phyloP scores from a whole-genome alignment of 2,797 vertebrate genomes.

The Phyllotis vaccarum region DNA sequence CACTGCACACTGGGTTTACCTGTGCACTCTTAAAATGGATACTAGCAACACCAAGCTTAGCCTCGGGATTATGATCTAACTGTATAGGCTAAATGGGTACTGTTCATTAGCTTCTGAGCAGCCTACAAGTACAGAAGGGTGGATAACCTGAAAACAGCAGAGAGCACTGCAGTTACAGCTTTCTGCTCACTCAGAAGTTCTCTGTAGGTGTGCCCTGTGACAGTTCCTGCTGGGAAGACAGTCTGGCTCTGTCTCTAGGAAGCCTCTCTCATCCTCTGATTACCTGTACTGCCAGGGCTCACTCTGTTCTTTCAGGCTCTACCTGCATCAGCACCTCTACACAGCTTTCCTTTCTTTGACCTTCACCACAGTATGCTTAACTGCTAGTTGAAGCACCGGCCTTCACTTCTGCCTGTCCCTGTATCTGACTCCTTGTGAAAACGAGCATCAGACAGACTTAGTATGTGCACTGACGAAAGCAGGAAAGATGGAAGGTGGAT shows the following conservation, averaged over 20 bases:
- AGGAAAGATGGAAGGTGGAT: background rate
- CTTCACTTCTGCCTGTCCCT: background rate
- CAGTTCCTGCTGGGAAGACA: background rate
- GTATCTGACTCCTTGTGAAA: background rate
- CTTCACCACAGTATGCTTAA: background rate
- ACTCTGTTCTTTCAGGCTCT: background rate
- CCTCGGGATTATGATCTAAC: constrained; percentile 34
- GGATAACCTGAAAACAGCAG: background rate
- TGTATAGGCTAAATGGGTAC: background rate
- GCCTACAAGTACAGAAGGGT: background rate
- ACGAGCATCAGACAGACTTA: background rate
- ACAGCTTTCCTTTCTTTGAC: background rate
- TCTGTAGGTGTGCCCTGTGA: background rate
- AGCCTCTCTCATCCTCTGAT: background rate
- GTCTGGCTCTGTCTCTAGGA: no score
- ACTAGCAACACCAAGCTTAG: background rate
- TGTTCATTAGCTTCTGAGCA: background rate
- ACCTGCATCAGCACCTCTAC: background rate
- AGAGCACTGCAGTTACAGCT: background rate
- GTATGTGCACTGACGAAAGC: background rate
- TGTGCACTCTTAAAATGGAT: constrained; percentile 24
- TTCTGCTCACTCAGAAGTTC: background rate
- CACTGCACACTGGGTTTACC: background rate
- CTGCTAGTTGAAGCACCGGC: background rate
- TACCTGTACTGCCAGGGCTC: background rate